A percentile compares a stretch with the other conserved stretches of the same genome.
Conservation (phyloP, 2,797 vertebrate genomes). For the Aldrovandia affinis region DNA sequence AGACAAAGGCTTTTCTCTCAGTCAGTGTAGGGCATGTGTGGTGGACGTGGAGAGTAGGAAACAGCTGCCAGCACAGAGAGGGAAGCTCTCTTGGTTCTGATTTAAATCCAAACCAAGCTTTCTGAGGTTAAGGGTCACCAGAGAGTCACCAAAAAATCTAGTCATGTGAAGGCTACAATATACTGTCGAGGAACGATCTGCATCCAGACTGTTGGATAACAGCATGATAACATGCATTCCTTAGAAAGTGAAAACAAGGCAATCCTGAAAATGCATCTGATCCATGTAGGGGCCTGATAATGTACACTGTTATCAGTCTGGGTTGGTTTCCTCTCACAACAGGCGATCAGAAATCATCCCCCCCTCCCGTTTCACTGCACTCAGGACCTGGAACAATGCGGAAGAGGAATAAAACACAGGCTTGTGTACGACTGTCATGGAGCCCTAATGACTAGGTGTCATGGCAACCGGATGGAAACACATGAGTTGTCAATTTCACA, state of each 20-base stretch:
- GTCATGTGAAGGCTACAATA: not conserved
- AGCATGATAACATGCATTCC: too few relatives aligned
- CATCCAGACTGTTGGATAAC: too few relatives aligned
- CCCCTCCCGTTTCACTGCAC: conserved; percentile 20
- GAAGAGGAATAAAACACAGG: conserved; percentile 47
- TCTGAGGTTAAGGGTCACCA: not conserved
- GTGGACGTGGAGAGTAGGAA: not conserved
- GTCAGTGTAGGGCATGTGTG: not conserved
- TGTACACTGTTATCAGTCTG: not conserved
- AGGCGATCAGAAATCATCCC: conserved; percentile 12
- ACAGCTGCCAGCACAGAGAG: too few relatives aligned
- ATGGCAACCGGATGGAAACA: conserved; percentile 73
- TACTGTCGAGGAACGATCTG: not conserved
- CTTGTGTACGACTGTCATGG: conserved; percentile 47
- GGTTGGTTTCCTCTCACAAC: conserved; percentile 27
- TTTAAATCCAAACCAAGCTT: not conserved
- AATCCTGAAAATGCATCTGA: conserved; percentile 17
- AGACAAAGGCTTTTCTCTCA: conserved; percentile 32
- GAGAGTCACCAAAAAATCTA: not conserved
- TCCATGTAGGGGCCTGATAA: not conserved
- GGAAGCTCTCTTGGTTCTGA: not conserved
- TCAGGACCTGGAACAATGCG: conserved; percentile 48
- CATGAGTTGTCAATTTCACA: conserved; percentile 72
- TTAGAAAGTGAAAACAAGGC: not conserved
- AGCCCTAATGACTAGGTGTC: conserved; percentile 64